Evolutionary conservation across 2,113 vertebrate species (phyloP).

Genomic region (Grammomys surdaster): DNA sequence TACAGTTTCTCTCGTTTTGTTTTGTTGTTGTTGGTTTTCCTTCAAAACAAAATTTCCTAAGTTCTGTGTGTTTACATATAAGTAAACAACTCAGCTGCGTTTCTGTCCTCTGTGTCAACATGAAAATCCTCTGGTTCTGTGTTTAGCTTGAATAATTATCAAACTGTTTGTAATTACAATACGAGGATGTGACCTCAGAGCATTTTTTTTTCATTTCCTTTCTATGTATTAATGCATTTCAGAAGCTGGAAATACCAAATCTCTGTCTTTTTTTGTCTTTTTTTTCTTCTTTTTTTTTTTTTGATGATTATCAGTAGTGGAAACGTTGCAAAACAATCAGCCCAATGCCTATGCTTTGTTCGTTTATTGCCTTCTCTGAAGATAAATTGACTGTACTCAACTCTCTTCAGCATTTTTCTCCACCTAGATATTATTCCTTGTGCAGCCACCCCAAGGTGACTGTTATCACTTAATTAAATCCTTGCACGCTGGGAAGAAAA

Average conservation of each 20-base stretch:
- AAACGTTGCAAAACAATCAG: conserved; percentile 92
- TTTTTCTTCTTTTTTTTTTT: conserved; percentile 84
- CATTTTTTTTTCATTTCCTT: conserved; percentile 86
- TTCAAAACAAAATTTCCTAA: conserved; percentile 78
- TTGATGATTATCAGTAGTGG: conserved; percentile 92
- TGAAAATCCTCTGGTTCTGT: conserved; percentile 87
- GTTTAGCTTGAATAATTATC: conserved; percentile 89
- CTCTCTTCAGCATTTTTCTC: conserved; percentile 93
- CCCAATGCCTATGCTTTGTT: conserved; percentile 91
- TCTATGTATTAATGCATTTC: conserved; percentile 88
- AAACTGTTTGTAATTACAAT: conserved; percentile 88
- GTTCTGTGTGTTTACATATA: conserved; percentile 83
- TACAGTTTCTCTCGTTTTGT: neutral
- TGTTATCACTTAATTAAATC: conserved; percentile 98
- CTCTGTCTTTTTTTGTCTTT: conserved; percentile 78
- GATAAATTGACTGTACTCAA: conserved; percentile 93
- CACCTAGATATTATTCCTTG: conserved; percentile 94
- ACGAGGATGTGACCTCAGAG: conserved; percentile 87
- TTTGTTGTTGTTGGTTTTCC: neutral
- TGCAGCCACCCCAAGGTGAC: conserved; percentile 95
- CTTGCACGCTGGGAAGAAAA: conserved; percentile 93
- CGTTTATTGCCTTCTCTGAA: conserved; percentile 91
- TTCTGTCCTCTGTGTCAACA: conserved; percentile 86
- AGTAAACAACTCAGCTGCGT: conserved; percentile 81
- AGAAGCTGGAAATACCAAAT: conserved; percentile 90